phyloP scores from a whole-genome alignment of 1,140 invertebrate species.

The Capitella teleta region DNA sequence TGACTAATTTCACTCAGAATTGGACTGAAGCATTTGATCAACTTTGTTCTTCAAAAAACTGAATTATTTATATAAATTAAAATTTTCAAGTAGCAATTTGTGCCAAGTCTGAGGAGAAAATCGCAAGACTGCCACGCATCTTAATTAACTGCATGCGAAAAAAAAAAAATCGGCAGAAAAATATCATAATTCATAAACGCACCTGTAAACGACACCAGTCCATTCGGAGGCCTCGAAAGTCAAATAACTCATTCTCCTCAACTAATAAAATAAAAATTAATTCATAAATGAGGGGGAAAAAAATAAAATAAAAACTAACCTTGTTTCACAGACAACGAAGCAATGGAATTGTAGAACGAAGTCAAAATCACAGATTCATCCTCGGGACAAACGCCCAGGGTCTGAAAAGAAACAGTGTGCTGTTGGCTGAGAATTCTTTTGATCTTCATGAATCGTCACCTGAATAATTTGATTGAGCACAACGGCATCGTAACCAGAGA shows the following conservation, averaged over 20 bases:
- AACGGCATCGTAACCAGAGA: conserved; percentile 89
- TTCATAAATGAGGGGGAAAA: neutral
- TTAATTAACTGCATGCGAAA: too few species aligned
- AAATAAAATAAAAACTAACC: conserved; percentile 32
- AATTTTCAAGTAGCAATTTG: too few species aligned
- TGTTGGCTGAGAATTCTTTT: too few species aligned
- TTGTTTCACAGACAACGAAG: conserved; percentile 72
- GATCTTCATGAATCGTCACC: conserved; percentile 23
- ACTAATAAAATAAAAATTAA: conserved; percentile 46
- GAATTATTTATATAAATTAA: too few species aligned
- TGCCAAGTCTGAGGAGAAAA: too few species aligned
- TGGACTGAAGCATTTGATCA: too few species aligned
- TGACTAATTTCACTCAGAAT: too few species aligned
- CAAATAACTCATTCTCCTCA: conserved; percentile 91
- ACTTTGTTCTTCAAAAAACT: too few species aligned
- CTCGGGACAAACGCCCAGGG: conserved; percentile 60
- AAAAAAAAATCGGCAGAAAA: too few species aligned
- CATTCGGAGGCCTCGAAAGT: conserved; percentile 83
- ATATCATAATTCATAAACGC: too few species aligned
- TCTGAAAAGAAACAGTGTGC: neutral
- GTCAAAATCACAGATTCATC: conserved; percentile 90
- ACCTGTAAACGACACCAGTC: conserved; percentile 94
- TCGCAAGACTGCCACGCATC: too few species aligned
- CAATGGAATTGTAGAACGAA: conserved; percentile 80
- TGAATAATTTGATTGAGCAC: conserved; percentile 84